Evolutionary conservation across 2,113 vertebrate species (phyloP).

Genomic region (Taxidea taxus): DNA sequence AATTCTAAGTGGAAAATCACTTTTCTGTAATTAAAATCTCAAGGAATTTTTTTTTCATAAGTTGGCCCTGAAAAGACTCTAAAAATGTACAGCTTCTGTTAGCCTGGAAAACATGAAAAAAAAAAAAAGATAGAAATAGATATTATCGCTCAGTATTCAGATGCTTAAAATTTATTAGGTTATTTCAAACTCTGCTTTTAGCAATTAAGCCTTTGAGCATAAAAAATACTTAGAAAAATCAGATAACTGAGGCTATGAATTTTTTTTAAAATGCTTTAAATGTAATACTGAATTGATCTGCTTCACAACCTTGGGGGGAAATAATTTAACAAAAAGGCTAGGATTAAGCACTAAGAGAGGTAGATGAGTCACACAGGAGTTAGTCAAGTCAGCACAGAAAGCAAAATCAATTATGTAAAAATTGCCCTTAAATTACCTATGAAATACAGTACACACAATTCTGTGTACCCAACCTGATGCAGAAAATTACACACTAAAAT

Average conservation of each 20-base stretch:
- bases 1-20: background rate
- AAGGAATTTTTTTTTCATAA: constrained; percentile 17
- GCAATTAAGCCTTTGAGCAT: constrained; percentile 21
- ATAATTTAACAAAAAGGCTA: constrained; percentile 2
- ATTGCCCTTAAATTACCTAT: background rate
- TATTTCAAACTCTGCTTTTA: constrained; percentile 43
- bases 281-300: background rate
- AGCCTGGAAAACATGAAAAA: background rate
- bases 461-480: background rate
- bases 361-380: background rate
- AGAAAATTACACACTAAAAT: constrained; percentile 6
- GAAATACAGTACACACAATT: background rate
- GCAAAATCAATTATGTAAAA: constrained; percentile 14
- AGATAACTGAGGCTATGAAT: constrained; percentile 21
- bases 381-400: background rate
- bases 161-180: constrained; percentile 17
- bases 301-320: background rate
- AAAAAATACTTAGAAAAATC: constrained; percentile 30
- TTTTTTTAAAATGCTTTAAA: background rate
- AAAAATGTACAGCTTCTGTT: background rate
- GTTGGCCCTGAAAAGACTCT: background rate
- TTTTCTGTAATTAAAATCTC: background rate
- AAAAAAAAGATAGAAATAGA: background rate
- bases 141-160: background rate
- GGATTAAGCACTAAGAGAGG: background rate